Conservation (phyloP, 37 sponge, comb jelly and placozoan species). For the Oscarella lobularis region DNA sequence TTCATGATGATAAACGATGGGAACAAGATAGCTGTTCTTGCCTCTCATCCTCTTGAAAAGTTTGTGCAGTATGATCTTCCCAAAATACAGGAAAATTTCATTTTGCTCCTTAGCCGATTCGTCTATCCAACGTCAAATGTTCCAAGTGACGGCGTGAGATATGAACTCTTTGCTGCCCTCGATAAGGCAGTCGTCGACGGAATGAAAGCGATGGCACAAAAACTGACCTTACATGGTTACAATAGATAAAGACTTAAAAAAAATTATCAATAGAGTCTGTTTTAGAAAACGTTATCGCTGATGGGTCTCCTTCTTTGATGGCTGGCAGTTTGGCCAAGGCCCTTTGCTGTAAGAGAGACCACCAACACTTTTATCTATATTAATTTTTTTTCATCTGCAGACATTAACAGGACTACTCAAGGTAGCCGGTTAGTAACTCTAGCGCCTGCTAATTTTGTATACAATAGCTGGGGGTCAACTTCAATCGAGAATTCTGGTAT, state of each 20-base stretch:
- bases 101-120: no score
- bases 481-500: no score
- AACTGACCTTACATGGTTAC: background rate
- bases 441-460: background rate
- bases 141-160: no score
- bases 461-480: no score
- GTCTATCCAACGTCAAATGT: no score
- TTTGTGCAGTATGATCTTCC: no score
- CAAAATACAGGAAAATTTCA: no score
- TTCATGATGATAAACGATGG: slow-evolving; percentile 36
- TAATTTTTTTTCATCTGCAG: no score
- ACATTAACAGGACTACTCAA: no score
- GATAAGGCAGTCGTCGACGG: background rate
- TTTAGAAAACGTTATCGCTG: no score
- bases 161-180: background rate
- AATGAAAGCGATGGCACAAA: background rate
- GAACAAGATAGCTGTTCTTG: slow-evolving; percentile 42
- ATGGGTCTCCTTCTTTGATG: background rate
- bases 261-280: no score
- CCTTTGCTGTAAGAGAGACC: slow-evolving; percentile 23
- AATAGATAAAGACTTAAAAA: no score
- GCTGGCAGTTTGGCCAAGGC: slow-evolving; percentile 10
- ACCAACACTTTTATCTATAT: background rate
- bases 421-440: background rate
- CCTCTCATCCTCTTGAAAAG: background rate